Base-by-base conservation (phyloP, 2,113 vertebrate genomes). In the Stigmatopora argus region DNA sequence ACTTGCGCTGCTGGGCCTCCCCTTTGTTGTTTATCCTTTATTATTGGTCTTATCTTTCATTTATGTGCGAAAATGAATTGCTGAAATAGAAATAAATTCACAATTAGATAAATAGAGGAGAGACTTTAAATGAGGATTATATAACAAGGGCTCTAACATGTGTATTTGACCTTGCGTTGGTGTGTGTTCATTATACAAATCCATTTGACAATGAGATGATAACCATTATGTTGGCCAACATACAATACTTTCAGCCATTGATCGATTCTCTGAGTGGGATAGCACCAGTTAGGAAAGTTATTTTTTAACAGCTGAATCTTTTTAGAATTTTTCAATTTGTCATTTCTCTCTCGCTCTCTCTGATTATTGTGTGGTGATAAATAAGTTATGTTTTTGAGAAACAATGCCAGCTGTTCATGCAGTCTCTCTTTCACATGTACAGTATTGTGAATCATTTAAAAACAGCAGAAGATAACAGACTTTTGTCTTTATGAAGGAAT, bases 291-390 rank as follows among this genome's bases (percentile, higher is more conserved):
- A 15, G 2, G 4, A 34, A 56, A 13, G 15, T 56, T 71, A 38
- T 64, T 49, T 51, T 70, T 71, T 38, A 62, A 44, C n/a, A 59
- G 23, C 35, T 41, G 52, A 64, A 51, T 38, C 21, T n/a, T n/a
- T n/a, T n/a, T n/a, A n/a, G n/a, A n/a, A n/a, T n/a, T n/a, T 47
- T 21, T 31, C 41, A 59, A 52, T 46, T 66, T 35, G 41, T 35
- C 64, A 64, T 69, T 64, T 66, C 52, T 26, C n/a, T n/a, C n/a
- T n/a, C 49, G 34, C 45, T 34, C 7, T 58, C 48, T 55, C 1
- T 49, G 63, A 44, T 45, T 72, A 69, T 62, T 63, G 59, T 69
- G 49, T 62, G 44, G 0, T 5, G 69, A 70, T 47, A 26, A 55
- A 53, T 19, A 72, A 70, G 72, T 60, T 61, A 66, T 31, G 60